Base-by-base conservation (phyloP, 2,113 vertebrate species). In the Burhinus bistriatus region DNA sequence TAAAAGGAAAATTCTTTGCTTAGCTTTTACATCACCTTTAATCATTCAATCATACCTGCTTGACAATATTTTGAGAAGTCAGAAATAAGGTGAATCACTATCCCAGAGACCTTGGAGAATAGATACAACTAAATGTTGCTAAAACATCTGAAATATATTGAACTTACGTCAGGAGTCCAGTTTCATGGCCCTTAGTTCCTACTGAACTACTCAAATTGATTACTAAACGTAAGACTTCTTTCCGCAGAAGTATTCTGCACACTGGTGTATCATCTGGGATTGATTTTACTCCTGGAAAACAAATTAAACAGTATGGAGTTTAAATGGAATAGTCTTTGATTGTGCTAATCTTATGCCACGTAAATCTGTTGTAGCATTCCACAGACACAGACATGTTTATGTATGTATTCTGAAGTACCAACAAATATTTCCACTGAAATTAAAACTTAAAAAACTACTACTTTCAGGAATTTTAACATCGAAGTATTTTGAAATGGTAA, bases 191-290 rank as follows among this genome's bases (percentile, higher is more conserved):
- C 97, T 99, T 99, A 62, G 99, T 99, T 98, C 99, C 99, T 52
- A 99, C 99, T 26, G 99, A 99, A 92, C 99, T 99, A 98, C 99
- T 99, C 96, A 99, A 98, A 97, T 99, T 99, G 96, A 99, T 98
- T 78, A 99, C 99, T 94, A 99, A 98, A 65, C 99, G 99, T 77
- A 99, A 97, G 52, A 99, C 99, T 97, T 99, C 99, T 96, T 99
- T 99, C 84, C 99, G 98, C 91, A 99, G 98, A 87, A 99, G 97
- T 92, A 99, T 99, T 52, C 99, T 98, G 96, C 99, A 99, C 89
- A 99, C 99, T 7, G 99, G 99, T 78, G 99, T 99, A 38, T 99
- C 99, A 92, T 99, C 99, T 69, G 99, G 98, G 96, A 99, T 99
- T 58, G 98, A 98, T 96, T 99, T 99, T 40, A 99, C 99, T 83